Evolutionary conservation across 2,888 invertebrate species (phyloP), one percentile per base, ranked within the genome.

Genomic region (Girardia tigrina): DNA sequence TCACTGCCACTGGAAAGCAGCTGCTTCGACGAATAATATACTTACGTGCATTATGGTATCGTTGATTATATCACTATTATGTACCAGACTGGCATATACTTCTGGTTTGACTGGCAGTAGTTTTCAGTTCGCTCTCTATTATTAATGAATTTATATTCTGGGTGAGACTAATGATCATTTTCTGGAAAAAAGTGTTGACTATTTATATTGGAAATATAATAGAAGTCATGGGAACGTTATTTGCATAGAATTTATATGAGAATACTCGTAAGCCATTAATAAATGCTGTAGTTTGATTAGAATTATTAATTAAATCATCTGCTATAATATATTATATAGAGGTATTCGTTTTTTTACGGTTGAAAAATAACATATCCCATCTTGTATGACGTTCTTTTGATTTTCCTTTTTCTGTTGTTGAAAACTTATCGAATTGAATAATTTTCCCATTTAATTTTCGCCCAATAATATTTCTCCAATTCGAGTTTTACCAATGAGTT

Each of bases 31-130:
- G 4, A 56, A 56, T 56, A 56, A 56, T 56, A 56, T 56, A 56
- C 56, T 56, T 56, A 56, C 56, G 56, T 56, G 56, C 56, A 56
- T 56, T 56, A 56, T 56, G 56, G 56, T 56, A 56, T 56, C 56
- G 56, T 56, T 12, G 56, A 56, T 56, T 56, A 56, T 56, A 56
- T 56, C 56, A 56, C 56, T 16, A 56, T 56, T 56, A 56, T 56
- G 56, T 56, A 56, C 56, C 56, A 56, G 56, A 56, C 56, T 56
- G 56, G 56, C 56, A 56, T 56, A 56, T 56, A 56, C 23, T 56
- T 56, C 56, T 56, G n/a, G 56, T 56, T 56, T 56, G n/a, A 56
- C 56, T 56, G 56, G 8, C 56, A 56, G 56, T 56, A 56, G n/a
- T 56, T 56, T 56, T 56, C 56, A 56, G 56, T 56, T 56, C 56